phyloP scores from a whole-genome alignment of 2,797 vertebrate species.

The Squalus acanthias region DNA sequence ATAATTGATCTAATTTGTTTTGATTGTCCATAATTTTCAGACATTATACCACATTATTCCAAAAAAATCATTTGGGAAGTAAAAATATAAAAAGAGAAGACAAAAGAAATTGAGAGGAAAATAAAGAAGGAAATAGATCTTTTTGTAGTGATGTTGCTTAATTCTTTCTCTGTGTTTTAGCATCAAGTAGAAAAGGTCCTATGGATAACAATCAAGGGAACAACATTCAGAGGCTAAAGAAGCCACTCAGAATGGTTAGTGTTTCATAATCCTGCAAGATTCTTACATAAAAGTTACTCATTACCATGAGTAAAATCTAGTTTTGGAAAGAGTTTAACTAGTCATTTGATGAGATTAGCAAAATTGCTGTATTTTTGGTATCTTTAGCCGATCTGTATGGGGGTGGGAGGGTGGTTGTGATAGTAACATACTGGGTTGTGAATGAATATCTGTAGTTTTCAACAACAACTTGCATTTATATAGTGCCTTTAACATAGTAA shows the following conservation, averaged over 20 bases:
- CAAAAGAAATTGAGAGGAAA: not conserved
- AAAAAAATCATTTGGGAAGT: not conserved
- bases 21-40: not conserved
- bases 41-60: not conserved
- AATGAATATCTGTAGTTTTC: not conserved
- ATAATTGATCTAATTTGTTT: not conserved
- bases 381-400: not conserved
- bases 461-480: too few species aligned
- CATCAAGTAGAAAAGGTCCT: slow-evolving; percentile 15
- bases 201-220: slow-evolving; percentile 33
- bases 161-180: not conserved
- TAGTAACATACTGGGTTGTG: too few species aligned
- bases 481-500: too few species aligned
- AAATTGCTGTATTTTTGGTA: not conserved
- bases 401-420: not conserved
- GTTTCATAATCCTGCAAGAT: not conserved
- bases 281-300: not conserved
- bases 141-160: not conserved
- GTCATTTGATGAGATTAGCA: not conserved
- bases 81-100: not conserved
- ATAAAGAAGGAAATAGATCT: not conserved
- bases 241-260: slow-evolving; percentile 34
- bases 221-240: not conserved
- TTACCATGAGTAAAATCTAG: not conserved
- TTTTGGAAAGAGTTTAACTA: not conserved